Conservation (phyloP, 2,888 invertebrate genomes). For the Diadromus collaris region DNA sequence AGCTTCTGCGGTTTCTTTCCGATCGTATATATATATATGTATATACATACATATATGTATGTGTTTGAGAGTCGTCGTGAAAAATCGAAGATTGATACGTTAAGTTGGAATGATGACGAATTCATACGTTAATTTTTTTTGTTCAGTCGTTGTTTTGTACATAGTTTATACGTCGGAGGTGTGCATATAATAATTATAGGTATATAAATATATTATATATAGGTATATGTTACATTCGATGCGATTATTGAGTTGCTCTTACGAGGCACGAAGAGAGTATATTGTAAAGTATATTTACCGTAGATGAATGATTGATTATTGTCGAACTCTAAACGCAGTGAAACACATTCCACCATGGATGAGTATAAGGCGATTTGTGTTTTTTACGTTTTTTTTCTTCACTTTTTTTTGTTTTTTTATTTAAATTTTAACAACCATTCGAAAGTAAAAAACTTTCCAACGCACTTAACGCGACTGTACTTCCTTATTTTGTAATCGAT, state of each 20-base stretch:
- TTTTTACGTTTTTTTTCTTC: constrained; percentile 12
- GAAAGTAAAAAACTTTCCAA: constrained; percentile 20
- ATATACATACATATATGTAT: not conserved
- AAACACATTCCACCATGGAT: constrained; percentile 70
- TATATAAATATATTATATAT: constrained; percentile 56
- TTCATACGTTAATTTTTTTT: constrained; percentile 62
- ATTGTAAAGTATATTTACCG: constrained; percentile 65
- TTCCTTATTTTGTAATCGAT: constrained; percentile 51
- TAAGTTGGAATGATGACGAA: constrained; percentile 3
- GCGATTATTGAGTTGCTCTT: constrained; percentile 67
- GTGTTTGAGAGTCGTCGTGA: constrained; percentile 16
- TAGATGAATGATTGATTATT: constrained; percentile 62
- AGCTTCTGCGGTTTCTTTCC: not conserved
- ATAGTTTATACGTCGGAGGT: constrained; percentile 71
- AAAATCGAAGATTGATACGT: constrained; percentile 20
- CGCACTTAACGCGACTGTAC: constrained; percentile 58
- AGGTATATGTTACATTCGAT: constrained; percentile 60
- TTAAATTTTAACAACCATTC: not conserved
- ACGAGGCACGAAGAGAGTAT: constrained; percentile 63
- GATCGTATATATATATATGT: constrained; percentile 7
- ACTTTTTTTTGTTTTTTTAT: not conserved
- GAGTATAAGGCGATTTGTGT: constrained; percentile 38
- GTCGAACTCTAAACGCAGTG: constrained; percentile 63
- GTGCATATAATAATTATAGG: constrained; percentile 62
- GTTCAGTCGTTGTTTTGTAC: constrained; percentile 74